phyloP scores from a whole-genome alignment of 2,797 vertebrate species.

The Sebastes melanostomus region DNA sequence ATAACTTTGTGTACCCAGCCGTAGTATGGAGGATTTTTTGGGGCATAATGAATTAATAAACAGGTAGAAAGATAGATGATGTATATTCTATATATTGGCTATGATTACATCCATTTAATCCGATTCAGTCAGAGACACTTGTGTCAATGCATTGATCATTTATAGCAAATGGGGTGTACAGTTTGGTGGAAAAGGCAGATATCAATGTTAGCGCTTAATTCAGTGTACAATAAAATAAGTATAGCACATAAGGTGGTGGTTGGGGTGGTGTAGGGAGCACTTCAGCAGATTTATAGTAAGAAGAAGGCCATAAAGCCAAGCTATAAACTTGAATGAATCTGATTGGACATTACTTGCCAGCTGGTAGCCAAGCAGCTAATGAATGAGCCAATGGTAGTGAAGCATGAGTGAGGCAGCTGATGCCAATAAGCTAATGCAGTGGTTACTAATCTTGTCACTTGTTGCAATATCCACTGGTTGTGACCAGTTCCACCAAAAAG shows the following conservation, averaged over 20 bases:
- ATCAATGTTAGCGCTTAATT: neutral
- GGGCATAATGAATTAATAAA: neutral
- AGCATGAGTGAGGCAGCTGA: too few relatives aligned
- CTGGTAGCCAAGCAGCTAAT: neutral
- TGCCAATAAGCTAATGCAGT: neutral
- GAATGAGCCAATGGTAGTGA: neutral
- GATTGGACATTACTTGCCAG: neutral
- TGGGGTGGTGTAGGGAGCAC: neutral
- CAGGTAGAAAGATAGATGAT: neutral
- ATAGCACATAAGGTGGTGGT: neutral
- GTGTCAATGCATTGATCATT: neutral
- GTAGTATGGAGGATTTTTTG: neutral
- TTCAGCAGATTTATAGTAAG: neutral
- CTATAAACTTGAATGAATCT: too few relatives aligned
- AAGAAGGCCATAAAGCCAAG: too few relatives aligned
- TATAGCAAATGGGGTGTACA: neutral
- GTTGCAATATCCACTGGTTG: neutral
- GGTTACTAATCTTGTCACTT: neutral
- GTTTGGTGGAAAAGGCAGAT: neutral
- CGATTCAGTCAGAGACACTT: neutral
- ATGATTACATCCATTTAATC: neutral
- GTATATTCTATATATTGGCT: neutral
- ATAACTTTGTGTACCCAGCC: constrained; percentile 13
- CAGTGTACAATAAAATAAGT: neutral
- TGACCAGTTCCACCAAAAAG: neutral